Base-by-base conservation (phyloP, 2,797 vertebrate genomes). In the Dermochelys coriacea region DNA sequence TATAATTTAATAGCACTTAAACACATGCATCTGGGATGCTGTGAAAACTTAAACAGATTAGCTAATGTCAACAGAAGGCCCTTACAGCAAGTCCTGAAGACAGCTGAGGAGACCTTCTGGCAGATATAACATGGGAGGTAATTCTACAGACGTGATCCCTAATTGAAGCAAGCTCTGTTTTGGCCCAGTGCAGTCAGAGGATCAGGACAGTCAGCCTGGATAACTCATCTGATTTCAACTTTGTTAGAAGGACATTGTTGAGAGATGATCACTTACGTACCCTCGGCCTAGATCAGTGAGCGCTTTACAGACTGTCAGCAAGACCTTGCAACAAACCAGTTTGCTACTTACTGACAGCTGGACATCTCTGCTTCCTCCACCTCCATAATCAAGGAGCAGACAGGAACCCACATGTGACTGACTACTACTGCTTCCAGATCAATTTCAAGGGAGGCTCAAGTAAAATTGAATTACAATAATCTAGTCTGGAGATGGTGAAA, bases 271-370 rank as follows among this genome's bases (percentile, higher is more conserved):
- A 55, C 29, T 37, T 45, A 81, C 87, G 82, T 68, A 64, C 41
- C 64, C 80, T 83, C 71, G 37, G 14, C 11, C 50, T 79, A 79
- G 77, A 29, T 89, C 91, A 85, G 68, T 3, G 49, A 82, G 61
- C 93, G 61, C 82, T 82, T 92, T 86, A 86, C 83, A 84, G 87
- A 83, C 90, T 85, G 91, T 82, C 61, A 77, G 25, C 23, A 29
- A 75, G 41, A 47, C 37, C 80, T 50, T 16, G 55, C 87, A 57
- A 51, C 3, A n/a, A 50, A 52, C 37, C 18, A 57, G 81, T 88
- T 21, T 10, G 18, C 6, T 80, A 80, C 64, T 59, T 71, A 88
- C 54, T 47, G 55, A 51, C 91, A 89, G 92, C 61, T 86, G 68
- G 50, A 84, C 12, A 18, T 79, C 84, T 86, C 87, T 3, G 12